Evolutionary conservation across 2,888 invertebrate genomes (phyloP).

Genomic region (Lepidocyrtinus sp.): DNA sequence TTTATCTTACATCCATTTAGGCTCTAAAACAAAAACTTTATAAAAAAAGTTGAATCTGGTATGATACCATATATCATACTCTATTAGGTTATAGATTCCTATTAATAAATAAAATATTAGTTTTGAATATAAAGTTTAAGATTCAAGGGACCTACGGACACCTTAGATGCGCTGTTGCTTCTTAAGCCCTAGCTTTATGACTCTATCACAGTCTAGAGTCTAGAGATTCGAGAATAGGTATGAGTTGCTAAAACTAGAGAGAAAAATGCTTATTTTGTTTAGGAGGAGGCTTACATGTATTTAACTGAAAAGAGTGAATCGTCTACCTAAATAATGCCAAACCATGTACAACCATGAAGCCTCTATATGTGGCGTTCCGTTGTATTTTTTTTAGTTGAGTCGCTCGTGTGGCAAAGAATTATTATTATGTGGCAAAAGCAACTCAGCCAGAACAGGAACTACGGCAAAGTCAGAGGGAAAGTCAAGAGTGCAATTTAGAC

Average conservation of each 20-base stretch:
- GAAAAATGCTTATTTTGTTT: background rate
- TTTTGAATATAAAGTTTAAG: no score
- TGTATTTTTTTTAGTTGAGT: slow-evolving; percentile 17
- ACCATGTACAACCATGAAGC: no score
- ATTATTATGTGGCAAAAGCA: slow-evolving; percentile 42
- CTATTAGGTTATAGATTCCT: no score
- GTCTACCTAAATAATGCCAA: background rate
- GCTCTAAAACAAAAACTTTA: no score
- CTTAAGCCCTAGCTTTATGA: background rate
- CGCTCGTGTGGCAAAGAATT: slow-evolving; percentile 46
- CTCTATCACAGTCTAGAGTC: background rate
- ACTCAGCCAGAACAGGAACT: slow-evolving; percentile 26
- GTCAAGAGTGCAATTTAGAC: slow-evolving; percentile 41
- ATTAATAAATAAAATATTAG: no score
- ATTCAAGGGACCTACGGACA: no score
- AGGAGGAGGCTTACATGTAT: background rate
- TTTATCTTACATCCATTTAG: background rate
- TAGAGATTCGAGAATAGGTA: background rate
- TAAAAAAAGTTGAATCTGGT: no score
- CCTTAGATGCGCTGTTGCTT: background rate
- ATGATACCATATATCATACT: no score
- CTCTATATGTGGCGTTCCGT: background rate
- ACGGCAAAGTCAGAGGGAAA: slow-evolving; percentile 12
- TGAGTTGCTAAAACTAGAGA: no score
- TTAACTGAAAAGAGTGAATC: background rate